Base-by-base conservation (phyloP, 2,113 vertebrate species). In the Synodontis membranacea region DNA sequence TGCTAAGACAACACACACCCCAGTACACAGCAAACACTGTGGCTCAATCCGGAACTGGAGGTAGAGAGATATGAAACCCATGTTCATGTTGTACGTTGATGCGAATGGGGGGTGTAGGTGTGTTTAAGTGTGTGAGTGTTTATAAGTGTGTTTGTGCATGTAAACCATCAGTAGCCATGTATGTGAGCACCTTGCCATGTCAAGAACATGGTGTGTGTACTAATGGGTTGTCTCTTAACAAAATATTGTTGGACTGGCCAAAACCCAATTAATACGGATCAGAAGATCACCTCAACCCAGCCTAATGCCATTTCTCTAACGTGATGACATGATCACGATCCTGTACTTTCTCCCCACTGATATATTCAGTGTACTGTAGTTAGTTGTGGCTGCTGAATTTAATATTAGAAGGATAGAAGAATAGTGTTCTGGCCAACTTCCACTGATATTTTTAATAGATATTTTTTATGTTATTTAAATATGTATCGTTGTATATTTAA, bases 21-120 rank as follows among this genome's bases (percentile, higher is more conserved):
- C n/a, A n/a, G n/a, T n/a, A n/a, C n/a, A 68, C 52, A 58, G 5
- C 39, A 52, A 52, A 76, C 48, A 50, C 68, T 42, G 28, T 31
- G 39, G 34, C 72, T 31, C 31, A 84, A 75, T 46, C 39, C 11
- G 23, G 60, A 56, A 72, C 31, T 83, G 86, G 86, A 82, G 84
- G 86, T 86, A 89, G 84, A 89, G 84, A 89, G 84, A 89, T 82
- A 66, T 76, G 68, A 86, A 66, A 46, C 56, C 62, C 75, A 86
- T 83, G 66, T 68, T 62, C 62, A 83, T 84, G 72, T 74, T 82
- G 68, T 62, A 15, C 37, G 34, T 72, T 70, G 25, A 60, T 87
- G 50, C 37, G 42, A 14, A 72, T 84, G 80, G 48, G 72, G 74
- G 52, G 54, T n/a, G 23, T 48, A 11, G 25, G 80, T 83, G 80